These are phyloP conservation scores for Folsomia candida DNA, from an alignment of 2,888 invertebrate genomes.

Conservation along the genomic window DNA sequence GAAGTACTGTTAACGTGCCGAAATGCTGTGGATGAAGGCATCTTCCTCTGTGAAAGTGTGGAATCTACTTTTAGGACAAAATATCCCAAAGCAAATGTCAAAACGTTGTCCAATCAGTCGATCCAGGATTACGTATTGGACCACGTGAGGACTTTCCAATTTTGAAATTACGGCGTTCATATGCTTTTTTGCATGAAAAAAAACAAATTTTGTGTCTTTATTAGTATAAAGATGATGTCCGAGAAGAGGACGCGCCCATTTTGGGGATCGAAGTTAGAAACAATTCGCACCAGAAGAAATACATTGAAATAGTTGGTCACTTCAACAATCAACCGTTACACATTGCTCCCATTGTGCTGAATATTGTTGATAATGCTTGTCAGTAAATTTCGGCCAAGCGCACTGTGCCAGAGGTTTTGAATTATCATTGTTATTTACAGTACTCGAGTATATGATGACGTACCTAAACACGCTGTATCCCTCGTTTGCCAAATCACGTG, in stretches of 20 bases:
- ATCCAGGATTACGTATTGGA: background rate
- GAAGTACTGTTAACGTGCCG: background rate
- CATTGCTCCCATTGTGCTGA: conserved; percentile 17
- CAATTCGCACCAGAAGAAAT: background rate
- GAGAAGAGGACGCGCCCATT: conserved; percentile 8
- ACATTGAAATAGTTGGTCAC: conserved; percentile 26
- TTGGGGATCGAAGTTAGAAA: conserved; percentile 20
- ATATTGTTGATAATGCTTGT: conserved; percentile 18
- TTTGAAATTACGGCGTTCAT: no score
- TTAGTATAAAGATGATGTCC: conserved; percentile 9
- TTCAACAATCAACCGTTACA: conserved; percentile 31
- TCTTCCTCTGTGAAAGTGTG: background rate
- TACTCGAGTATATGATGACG: conserved; percentile 18
- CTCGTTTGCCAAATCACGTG: background rate
- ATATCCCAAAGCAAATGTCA: background rate
- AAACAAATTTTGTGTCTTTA: background rate
- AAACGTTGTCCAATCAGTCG: background rate
- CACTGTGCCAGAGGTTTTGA: no score
- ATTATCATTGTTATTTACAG: no score
- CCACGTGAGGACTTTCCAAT: no score
- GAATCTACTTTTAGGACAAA: background rate
- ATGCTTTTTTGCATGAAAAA: no score
- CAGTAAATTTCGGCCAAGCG: background rate
- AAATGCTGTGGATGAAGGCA: background rate
- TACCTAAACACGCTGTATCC: background rate